Evolutionary conservation across 2,888 invertebrate genomes (phyloP), one percentile per base, ranked within the genome.

Genomic region (Andricus curvator): DNA sequence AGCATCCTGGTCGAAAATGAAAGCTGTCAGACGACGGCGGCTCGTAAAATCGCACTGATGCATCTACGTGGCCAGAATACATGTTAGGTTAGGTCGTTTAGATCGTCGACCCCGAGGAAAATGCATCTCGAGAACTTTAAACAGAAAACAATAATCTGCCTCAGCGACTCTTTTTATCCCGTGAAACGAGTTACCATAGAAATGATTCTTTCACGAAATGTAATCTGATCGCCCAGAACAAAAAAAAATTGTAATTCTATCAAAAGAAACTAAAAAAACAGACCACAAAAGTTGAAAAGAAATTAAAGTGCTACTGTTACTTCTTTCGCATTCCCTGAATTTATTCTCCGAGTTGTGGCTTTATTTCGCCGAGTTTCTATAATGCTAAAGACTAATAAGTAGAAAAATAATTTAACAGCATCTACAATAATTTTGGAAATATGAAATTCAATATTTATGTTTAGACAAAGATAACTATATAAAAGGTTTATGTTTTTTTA

Each of bases 1-100:
- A 56, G 33, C 2, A 56, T 56, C 56, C 51, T 51, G 33, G 29
- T 74, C 33, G 37, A 74, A 74, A 74, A 74, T 74, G 48, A 74
- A 74, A 74, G 80, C 78, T 44, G 81, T 64, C 74, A 81, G 77
- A 78, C 65, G 62, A 70, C 60, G 70, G 62, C 33, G 22, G 83
- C 66, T 83, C 81, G 82, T 86, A 86, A 88, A 87, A 88, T 88
- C 88, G 85, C 84, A 81, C 84, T 78, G 84, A 87, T 85, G 83
- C 84, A 82, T 85, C 85, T 84, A 86, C 86, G 88, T 87, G 87
- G 84, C 77, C 60, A 66, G 87, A 88, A 88, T 88, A 82, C 84
- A 78, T 74, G 80, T 79, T 48, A 70, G 64, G 77, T 60, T 79
- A 78, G 68, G 77, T 80, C 76, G 78, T 76, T 80, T 37, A 33